A percentile compares a stretch with the other conserved stretches of the same genome.
phyloP scores from a whole-genome alignment of 2,113 vertebrate species.

The Oxyruncus cristatus region DNA sequence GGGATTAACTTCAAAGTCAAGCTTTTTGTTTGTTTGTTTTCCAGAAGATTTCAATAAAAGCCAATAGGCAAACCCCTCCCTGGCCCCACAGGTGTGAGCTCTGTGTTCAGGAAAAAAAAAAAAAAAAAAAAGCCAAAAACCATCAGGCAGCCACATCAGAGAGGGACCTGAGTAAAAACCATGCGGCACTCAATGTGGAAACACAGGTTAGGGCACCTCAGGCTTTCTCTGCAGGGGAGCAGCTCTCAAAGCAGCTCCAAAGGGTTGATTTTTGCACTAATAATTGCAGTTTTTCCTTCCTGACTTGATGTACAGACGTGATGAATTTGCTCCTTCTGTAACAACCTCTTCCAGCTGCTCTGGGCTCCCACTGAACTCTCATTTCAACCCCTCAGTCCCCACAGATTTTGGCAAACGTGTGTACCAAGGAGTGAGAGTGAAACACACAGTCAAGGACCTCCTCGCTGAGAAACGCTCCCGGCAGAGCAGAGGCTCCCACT shows the following conservation, averaged over 20 bases:
- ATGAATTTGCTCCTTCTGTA: background rate
- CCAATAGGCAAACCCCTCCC: background rate
- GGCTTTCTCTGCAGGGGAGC: background rate
- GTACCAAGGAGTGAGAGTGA: slow-evolving; percentile 94
- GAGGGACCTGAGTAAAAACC: background rate
- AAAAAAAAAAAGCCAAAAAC: background rate
- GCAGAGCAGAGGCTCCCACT: slow-evolving; percentile 80
- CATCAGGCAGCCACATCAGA: background rate
- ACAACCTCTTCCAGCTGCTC: background rate
- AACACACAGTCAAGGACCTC: slow-evolving; percentile 96
- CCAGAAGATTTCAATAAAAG: background rate
- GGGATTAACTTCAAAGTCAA: slow-evolving; percentile 30
- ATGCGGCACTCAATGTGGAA: background rate
- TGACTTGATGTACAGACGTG: rapidly evolving
- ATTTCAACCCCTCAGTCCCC: slow-evolving; percentile 40
- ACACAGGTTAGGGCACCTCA: background rate
- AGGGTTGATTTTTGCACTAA: background rate
- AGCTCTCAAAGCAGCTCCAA: background rate
- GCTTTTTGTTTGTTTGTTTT: too few species aligned
- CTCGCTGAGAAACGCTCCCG: slow-evolving; percentile 90
- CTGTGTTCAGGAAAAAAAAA: background rate
- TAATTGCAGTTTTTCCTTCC: background rate
- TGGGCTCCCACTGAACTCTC: background rate
- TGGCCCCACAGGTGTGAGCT: background rate
- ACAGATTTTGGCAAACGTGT: slow-evolving; percentile 88